phyloP scores from a whole-genome alignment of 2,113 vertebrate genomes.

The Nibea albiflora region DNA sequence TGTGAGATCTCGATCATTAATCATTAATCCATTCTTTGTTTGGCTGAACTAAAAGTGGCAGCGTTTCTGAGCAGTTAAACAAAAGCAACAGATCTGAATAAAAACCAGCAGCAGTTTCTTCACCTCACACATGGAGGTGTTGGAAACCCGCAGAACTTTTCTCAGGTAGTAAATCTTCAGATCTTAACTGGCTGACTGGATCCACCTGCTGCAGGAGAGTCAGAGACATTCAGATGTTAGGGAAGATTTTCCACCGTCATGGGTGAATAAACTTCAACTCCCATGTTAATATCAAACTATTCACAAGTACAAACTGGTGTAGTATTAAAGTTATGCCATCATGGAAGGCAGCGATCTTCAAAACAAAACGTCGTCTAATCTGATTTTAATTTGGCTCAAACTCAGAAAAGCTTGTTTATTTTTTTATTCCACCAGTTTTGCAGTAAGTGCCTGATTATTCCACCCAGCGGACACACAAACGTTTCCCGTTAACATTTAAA shows the following conservation, averaged over 20 bases:
- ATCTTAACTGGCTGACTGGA: constrained; percentile 8
- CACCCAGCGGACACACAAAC: background rate
- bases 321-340: background rate
- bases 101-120: background rate
- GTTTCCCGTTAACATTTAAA: background rate
- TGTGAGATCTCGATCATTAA: background rate
- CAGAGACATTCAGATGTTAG: background rate
- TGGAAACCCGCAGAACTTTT: background rate
- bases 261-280: too few relatives aligned
- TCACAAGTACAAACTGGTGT: background rate
- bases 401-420: background rate
- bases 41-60: background rate
- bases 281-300: background rate
- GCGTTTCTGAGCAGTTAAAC: background rate
- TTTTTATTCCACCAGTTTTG: background rate
- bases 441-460: background rate
- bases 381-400: background rate
- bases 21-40: background rate
- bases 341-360: background rate
- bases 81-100: background rate
- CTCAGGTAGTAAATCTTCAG: background rate
- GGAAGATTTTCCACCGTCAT: background rate
- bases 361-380: background rate
- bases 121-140: background rate
- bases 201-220: background rate